Base-by-base conservation (phyloP, 2,113 vertebrate genomes). In the Dasyprocta punctata region DNA sequence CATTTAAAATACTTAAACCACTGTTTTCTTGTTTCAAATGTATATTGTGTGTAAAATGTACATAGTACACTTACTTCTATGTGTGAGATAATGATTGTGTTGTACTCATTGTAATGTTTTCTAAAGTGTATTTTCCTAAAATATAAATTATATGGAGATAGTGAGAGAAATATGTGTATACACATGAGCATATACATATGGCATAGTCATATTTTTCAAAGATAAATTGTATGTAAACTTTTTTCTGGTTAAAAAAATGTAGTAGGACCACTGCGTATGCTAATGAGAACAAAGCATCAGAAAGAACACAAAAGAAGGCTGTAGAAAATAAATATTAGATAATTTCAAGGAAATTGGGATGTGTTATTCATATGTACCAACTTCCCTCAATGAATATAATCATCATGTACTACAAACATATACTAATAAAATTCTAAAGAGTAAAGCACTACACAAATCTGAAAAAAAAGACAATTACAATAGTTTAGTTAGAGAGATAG, bases 171-270 rank as follows among this genome's bases (percentile, higher is more conserved):
- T 44, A 33, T 44, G 14, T 82, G 5, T 60, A 52, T 41, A 83
- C 60, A 87, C 67, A 10, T 44, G 28, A 38, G 33, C 17, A 20
- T 75, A 2, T 52, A 73, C 30, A 83, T 38, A 65, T 49, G 67
- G 84, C 49, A 89, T 41, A 75, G 20, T 61, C 20, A 56, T 71
- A n/a, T 49, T 95, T 94, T 94, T 90, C 78, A 91, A 86, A 89
- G 5, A 58, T 61, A 95, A 80, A 67, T 80, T 85, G 30, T 36
- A 11, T 63, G 0, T 91, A 80, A 78, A 71, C 14, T 65, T 49
- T 86, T 85, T 65, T 77, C 54, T n/a, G 20, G 41, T 78, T 36
- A 38, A 90, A 80, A 80, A 90, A 44, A 82, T 41, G 41, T 82
- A 16, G n/a, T 60, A 84, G 65, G 13, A 93, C 17, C 33, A 33